Base-by-base conservation (phyloP, 2,113 vertebrate genomes). In the Anoura caudifer region DNA sequence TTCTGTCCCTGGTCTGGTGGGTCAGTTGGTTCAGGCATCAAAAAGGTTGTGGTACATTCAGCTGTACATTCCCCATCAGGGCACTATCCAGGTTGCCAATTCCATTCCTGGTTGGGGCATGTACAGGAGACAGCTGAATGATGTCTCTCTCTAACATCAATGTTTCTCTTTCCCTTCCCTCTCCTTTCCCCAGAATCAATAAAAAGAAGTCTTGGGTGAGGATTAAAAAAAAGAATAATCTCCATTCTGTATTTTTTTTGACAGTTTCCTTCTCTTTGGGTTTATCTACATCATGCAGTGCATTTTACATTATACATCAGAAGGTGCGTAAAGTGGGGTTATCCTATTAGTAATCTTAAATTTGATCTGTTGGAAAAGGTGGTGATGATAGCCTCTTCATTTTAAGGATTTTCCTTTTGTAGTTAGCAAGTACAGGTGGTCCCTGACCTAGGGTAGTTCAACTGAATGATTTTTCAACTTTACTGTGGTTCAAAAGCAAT, bases 351-450 rank as follows among this genome's bases (percentile, higher is more conserved):
- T 95, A 61, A 83, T 77, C 52, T 45, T 92, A 86, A 85, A 70
- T 87, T 92, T 92, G 43, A 63, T 83, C 63, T 77, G n/a, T 87
- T 79, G 65, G 28, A 20, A 87, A 79, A 90, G 52, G 16, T 87
- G 28, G 56, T 72, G 50, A 86, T 54, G 52, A 56, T 38, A 70
- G 4, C 59, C 33, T 73, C 72, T 91, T 24, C n/a, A 63, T 36
- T 69, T 41, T 59, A 88, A 81, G 77, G 1, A 45, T 94, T 95
- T 80, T 80, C 67, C 15, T 54, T 95, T 93, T 94, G 63, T 16
- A 96, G 11, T 95, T 95, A 94, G 33, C 38, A 95, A 73, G 69
- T 93, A 77, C 75, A n/a, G 75, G 33, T 76, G 28, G 43, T 76
- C 7, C 43, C 43, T 16, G 28, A 47, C 13, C 28, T 76, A 19